Conservation (phyloP, 2,797 vertebrate species). For the Oophaga sylvatica region DNA sequence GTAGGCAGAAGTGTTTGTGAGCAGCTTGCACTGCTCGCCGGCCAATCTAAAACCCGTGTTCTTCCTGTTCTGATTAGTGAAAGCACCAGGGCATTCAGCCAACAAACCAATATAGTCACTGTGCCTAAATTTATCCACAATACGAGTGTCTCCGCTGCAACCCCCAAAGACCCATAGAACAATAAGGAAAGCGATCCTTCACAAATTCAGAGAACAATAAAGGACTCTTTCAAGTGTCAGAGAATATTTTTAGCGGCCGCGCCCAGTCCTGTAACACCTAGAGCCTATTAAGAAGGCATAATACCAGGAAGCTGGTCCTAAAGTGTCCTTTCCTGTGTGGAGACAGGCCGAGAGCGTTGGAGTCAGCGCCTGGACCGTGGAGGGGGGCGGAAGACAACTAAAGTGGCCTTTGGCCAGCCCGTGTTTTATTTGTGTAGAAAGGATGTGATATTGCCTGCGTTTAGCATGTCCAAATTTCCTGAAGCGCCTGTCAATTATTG, state of each 20-base stretch:
- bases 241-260: constrained; percentile 81
- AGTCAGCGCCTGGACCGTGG: constrained; percentile 68
- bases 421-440: constrained; percentile 64
- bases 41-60: constrained; percentile 43
- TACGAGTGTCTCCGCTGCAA: constrained; percentile 77
- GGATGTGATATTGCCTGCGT: constrained; percentile 62
- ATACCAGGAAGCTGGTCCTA: constrained; percentile 80
- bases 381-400: constrained; percentile 61
- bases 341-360: constrained; percentile 70
- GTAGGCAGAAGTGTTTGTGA: constrained; percentile 52
- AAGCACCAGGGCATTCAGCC: constrained; percentile 74
- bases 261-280: constrained; percentile 81
- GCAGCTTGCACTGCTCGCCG: constrained; percentile 36
- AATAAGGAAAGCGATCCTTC: constrained; percentile 75
- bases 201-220: constrained; percentile 84
- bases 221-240: constrained; percentile 83
- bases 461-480: constrained; percentile 62
- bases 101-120: constrained; percentile 77
- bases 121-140: constrained; percentile 83
- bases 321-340: constrained; percentile 79
- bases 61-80: constrained; percentile 84
- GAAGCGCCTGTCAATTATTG: constrained; percentile 60
- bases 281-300: constrained; percentile 80
- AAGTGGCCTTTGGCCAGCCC: constrained; percentile 65
- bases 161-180: constrained; percentile 71